These are phyloP conservation scores for Corydoras maculifer DNA, from an alignment of 2,113 vertebrate genomes.

Conservation along the genomic window DNA sequence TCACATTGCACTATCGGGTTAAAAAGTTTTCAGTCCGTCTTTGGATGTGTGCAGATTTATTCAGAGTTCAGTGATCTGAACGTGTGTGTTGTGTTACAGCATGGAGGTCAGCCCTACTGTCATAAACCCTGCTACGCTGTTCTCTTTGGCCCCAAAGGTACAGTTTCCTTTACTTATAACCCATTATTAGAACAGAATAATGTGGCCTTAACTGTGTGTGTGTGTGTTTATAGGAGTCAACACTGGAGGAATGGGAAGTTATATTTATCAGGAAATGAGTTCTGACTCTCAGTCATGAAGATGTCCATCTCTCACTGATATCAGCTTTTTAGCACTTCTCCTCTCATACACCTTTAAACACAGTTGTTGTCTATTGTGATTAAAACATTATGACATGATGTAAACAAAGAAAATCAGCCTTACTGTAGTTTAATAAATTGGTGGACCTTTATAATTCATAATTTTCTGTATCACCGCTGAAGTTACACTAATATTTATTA, in stretches of 20 bases:
- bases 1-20: no score
- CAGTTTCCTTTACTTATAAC: no score
- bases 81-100: slow-evolving; percentile 57
- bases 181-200: no score
- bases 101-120: slow-evolving; percentile 88
- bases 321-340: background rate
- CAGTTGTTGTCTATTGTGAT: no score
- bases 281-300: slow-evolving; percentile 71
- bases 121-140: slow-evolving; percentile 92
- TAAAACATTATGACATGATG: no score
- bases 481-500: no score
- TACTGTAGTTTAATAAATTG: no score
- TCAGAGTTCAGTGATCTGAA: background rate
- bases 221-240: slow-evolving; percentile 85
- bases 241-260: slow-evolving; percentile 88
- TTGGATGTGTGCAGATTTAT: background rate
- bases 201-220: slow-evolving; percentile 53
- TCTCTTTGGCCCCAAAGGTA: slow-evolving; percentile 90
- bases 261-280: slow-evolving; percentile 82
- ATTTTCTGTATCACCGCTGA: no score
- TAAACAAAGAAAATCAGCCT: no score
- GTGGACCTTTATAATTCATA: no score
- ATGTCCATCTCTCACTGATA: background rate
- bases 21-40: background rate
- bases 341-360: background rate